Evolutionary conservation across 2,797 vertebrate species (phyloP), one percentile per base, ranked within the genome.

Genomic region (Dryobates pubescens): DNA sequence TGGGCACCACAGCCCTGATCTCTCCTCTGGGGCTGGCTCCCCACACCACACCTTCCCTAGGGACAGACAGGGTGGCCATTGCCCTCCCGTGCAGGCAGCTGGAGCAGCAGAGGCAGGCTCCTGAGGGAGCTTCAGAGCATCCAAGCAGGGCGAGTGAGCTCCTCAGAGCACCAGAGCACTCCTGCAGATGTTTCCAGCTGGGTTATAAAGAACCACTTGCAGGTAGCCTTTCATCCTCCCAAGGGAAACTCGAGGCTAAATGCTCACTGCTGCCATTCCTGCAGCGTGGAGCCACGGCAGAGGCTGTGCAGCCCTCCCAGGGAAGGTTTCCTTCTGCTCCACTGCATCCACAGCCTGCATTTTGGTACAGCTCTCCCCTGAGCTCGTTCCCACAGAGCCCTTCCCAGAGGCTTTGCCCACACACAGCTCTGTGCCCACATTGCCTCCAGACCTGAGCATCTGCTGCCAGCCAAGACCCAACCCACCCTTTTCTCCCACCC

Each of bases 71-170:
- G 47, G 29, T 10, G 36, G 27, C 32, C 17, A 2, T 22, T 7
- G 0, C 5, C 2, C 59, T 12, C 23, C 45, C 0, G 3, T 6
- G 47, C n/a, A 34, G 0, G 1, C 5, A 5, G 58, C 45, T 4
- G 29, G 43, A 45, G 47, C 27, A 24, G 78, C 3, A 2, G 41
- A 36, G n/a, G 20, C 13, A 6, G 36, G 13, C 38, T 32, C 4
- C 10, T 8, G n/a, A 32, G 45, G 36, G n/a, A 38, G 36, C 58
- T 38, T 38, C 65, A 26, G 27, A 3, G 30, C 34, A 4, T 17
- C 29, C 69, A 6, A n/a, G 67, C 47, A 22, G n/a, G 62, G 56
- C 0, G 0, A 64, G 43, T 0, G 36, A 41, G 58, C n/a, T 86
- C 22, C 51, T 26, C 9, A 8, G 7, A 82, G 78, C 78, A 22